Evolutionary conservation across 2,113 vertebrate species (phyloP).

Genomic region (Psilopsiagon aurifrons): DNA sequence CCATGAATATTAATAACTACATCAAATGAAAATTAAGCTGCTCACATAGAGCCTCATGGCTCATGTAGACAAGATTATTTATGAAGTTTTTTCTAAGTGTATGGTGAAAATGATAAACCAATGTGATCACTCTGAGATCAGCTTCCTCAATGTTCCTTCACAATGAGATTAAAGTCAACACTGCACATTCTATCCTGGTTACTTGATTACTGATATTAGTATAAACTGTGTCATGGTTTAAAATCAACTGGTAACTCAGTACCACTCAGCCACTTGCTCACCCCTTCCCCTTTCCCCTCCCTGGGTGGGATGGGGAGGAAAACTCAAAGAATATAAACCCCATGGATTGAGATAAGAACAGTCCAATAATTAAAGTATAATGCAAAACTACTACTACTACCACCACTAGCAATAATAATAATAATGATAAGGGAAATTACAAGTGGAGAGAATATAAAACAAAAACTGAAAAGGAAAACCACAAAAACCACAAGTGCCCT

Average conservation of each 20-base stretch:
- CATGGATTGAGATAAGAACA: neutral
- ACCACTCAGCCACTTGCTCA: neutral
- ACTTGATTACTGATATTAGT: neutral
- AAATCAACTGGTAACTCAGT: neutral
- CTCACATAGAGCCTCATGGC: accelerated
- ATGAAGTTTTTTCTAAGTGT: neutral
- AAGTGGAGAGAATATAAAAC: neutral
- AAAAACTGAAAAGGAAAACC: neutral
- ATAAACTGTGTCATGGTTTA: neutral
- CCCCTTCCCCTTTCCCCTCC: neutral
- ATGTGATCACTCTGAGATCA: neutral
- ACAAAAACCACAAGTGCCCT: neutral
- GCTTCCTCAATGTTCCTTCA: neutral
- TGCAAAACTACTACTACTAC: neutral
- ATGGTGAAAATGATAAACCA: neutral
- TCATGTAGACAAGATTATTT: neutral
- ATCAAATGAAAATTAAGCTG: neutral
- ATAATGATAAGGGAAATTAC: neutral
- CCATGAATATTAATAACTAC: neutral
- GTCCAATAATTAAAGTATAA: neutral
- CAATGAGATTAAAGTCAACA: neutral
- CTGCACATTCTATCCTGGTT: neutral
- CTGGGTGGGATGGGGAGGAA: neutral
- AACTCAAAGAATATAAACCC: neutral
- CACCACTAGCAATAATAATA: neutral